These are phyloP conservation scores for Arctia plantaginis DNA, from an alignment of 2,888 invertebrate genomes.

Conservation along the genomic window DNA sequence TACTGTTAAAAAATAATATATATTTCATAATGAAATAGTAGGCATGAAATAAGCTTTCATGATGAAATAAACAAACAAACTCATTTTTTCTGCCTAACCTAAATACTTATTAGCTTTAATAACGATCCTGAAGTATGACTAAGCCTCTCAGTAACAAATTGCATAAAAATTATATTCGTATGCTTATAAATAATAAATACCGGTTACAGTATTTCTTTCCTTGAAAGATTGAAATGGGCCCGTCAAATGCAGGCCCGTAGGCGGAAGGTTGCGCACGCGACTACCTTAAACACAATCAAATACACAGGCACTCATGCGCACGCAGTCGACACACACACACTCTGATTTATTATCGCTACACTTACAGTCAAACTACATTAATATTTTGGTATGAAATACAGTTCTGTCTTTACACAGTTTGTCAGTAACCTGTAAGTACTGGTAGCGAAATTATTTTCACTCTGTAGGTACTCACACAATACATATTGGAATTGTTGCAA, in stretches of 20 bases:
- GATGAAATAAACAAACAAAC: too few relatives aligned
- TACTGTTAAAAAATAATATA: too few relatives aligned
- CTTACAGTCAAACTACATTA: not conserved
- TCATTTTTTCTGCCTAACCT: too few relatives aligned
- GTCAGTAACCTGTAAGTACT: too few relatives aligned
- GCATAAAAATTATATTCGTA: not conserved
- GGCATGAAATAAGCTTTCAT: too few relatives aligned
- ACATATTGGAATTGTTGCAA: too few relatives aligned
- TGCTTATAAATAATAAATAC: constrained; percentile 13
- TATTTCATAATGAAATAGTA: too few relatives aligned
- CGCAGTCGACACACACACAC: not conserved
- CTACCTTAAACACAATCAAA: constrained; percentile 21
- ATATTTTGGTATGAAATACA: not conserved
- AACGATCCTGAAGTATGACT: not conserved
- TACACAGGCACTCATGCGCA: not conserved
- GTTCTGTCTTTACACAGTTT: too few relatives aligned
- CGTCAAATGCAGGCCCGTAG: constrained; percentile 32
- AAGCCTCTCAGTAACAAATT: not conserved
- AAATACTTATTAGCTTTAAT: not conserved
- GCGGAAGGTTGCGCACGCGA: constrained; percentile 51
- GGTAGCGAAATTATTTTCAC: too few relatives aligned
- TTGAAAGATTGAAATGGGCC: constrained; percentile 43
- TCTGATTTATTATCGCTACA: not conserved
- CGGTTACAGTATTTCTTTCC: constrained; percentile 38
- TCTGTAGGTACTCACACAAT: too few relatives aligned